These are phyloP conservation scores for Agelaius tricolor DNA, from an alignment of 2,113 vertebrate species.

Conservation along the genomic window DNA sequence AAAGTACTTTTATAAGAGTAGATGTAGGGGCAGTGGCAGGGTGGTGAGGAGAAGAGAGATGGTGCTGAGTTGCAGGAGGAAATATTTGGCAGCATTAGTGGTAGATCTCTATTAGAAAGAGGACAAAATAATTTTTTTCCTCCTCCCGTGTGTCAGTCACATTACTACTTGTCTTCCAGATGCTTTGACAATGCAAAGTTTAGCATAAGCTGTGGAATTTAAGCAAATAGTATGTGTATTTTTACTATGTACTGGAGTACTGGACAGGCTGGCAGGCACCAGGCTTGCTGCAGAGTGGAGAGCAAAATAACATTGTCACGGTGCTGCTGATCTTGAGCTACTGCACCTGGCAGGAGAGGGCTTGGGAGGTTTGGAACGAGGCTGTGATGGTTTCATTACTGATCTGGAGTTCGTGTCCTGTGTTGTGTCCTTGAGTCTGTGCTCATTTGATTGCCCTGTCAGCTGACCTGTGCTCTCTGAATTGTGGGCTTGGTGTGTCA, in stretches of 20 bases:
- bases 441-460: fast-evolving
- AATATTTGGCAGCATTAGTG: neutral
- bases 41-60: neutral
- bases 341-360: neutral
- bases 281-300: neutral
- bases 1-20: slow-evolving; percentile 9
- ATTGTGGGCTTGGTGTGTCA: neutral
- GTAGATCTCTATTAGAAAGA: neutral
- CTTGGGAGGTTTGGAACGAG: fast-evolving
- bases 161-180: neutral
- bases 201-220: neutral
- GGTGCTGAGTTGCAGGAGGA: neutral
- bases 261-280: neutral
- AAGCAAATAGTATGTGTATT: neutral
- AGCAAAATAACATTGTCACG: fast-evolving
- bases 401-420: fast-evolving
- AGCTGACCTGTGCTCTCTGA: neutral
- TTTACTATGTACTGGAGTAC: neutral
- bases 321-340: neutral
- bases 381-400: neutral
- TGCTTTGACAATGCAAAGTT: neutral
- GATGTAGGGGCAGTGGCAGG: neutral
- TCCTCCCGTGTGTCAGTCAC: neutral
- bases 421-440: fast-evolving
- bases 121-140: neutral